Percentiles rank a stretch among this genome's conserved stretches.
Evolutionary conservation across 2,797 vertebrate genomes (phyloP).

Genomic region (Sorex maritimensis): DNA sequence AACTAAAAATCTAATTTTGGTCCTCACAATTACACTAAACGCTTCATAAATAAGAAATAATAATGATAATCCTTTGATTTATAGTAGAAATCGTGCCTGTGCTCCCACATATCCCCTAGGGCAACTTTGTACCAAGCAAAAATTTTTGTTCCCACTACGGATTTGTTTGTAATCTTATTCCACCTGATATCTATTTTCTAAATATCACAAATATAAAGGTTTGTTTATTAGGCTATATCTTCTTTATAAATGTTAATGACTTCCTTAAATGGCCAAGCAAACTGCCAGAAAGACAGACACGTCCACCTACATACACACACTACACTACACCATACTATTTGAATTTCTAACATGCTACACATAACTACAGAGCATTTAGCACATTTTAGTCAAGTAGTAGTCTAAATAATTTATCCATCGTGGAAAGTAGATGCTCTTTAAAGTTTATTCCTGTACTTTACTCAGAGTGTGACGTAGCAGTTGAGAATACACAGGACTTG

Average conservation of each 20-base stretch:
- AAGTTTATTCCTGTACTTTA: not conserved
- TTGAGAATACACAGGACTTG: not conserved
- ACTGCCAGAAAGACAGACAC: not conserved
- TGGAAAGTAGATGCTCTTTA: not conserved
- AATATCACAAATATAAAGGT: not conserved
- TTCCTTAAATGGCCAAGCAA: not conserved
- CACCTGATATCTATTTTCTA: not conserved
- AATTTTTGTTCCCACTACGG: not conserved
- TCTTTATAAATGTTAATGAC: slow-evolving; percentile 16
- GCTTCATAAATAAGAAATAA: not conserved
- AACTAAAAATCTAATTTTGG: not conserved
- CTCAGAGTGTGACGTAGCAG: not conserved
- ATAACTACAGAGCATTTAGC: not conserved
- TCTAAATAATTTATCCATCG: not conserved
- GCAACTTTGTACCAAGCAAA: not conserved
- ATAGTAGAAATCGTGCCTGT: not conserved
- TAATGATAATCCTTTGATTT: not conserved
- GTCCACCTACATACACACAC: not conserved
- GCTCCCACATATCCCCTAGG: not conserved
- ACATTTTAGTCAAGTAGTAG: not conserved
- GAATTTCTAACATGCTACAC: not conserved
- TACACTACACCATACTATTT: not conserved
- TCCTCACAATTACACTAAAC: slow-evolving; percentile 10
- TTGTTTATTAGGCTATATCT: slow-evolving; percentile 9
- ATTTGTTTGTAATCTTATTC: slow-evolving; percentile 10